Conservation (phyloP, 37 sponge, comb jelly and placozoan genomes). For the Diacarnus erythraeanus region DNA sequence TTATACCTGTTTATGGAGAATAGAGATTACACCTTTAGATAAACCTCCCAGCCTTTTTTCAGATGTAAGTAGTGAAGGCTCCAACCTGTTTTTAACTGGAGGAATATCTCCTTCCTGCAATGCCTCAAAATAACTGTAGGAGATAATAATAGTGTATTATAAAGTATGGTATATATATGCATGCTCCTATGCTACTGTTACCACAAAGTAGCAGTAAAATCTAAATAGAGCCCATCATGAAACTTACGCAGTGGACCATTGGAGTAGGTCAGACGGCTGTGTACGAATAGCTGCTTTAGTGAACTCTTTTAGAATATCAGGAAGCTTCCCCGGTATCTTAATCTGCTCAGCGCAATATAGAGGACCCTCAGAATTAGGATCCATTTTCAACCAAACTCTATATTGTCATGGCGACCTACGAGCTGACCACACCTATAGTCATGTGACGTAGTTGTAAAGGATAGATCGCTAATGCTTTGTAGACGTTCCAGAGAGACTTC, state of each 20-base stretch:
- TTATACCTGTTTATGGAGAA: constrained; percentile 96
- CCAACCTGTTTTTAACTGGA: constrained; percentile 88
- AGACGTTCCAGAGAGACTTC: too few species aligned
- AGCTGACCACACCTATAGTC: too few species aligned
- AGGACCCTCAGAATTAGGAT: constrained; percentile 74
- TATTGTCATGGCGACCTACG: too few species aligned
- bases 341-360: constrained; percentile 97
- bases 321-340: constrained; percentile 90
- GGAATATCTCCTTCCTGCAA: constrained; percentile 70
- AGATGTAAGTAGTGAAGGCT: constrained; percentile 34
- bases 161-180: too few species aligned
- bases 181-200: not conserved
- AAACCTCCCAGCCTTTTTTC: constrained; percentile 61
- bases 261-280: constrained; percentile 87
- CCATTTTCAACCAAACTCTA: too few species aligned
- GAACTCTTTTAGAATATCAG: constrained; percentile 92
- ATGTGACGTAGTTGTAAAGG: too few species aligned
- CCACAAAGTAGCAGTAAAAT: not conserved
- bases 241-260: constrained; percentile 93
- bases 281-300: constrained; percentile 98
- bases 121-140: constrained; percentile 87
- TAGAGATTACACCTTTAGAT: constrained; percentile 67
- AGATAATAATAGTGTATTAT: too few species aligned
- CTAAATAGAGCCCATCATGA: too few species aligned
- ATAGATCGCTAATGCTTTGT: too few species aligned